Conservation (phyloP, 1,140 invertebrate species). For the Piezodorus guildinii region DNA sequence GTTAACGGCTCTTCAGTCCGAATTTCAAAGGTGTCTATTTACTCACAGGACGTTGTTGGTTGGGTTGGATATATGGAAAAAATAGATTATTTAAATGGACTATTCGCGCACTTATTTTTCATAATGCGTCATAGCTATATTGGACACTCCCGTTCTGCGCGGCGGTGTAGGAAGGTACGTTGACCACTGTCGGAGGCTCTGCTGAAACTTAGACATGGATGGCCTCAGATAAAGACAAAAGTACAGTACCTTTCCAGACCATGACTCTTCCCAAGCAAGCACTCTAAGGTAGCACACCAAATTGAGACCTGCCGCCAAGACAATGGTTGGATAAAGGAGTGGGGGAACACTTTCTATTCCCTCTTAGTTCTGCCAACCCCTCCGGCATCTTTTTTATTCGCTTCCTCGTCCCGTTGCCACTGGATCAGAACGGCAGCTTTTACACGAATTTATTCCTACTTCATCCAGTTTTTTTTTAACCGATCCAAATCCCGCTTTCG, state of each 20-base stretch:
- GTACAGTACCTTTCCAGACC: conserved; percentile 19
- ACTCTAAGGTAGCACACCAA: conserved; percentile 9
- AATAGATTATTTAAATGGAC: no score
- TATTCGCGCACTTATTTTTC: no score
- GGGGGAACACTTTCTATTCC: conserved; percentile 19
- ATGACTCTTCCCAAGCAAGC: conserved; percentile 5
- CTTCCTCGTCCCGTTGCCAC: conserved; percentile 7
- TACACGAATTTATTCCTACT: neutral
- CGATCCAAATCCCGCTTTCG: neutral
- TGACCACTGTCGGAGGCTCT: neutral
- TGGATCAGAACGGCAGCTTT: conserved; percentile 18
- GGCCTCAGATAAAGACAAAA: neutral
- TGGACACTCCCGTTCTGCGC: no score
- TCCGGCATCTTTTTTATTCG: conserved; percentile 1
- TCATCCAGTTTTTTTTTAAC: neutral
- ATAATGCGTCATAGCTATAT: no score
- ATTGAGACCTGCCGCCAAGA: conserved; percentile 8
- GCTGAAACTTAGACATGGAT: conserved; percentile 3
- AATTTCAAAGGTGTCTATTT: no score
- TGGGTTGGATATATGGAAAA: no score
- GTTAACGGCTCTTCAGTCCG: no score
- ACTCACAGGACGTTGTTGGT: no score
- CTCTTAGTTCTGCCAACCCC: conserved; percentile 22
- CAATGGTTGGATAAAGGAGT: neutral
- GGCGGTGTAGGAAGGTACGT: neutral